phyloP scores from a whole-genome alignment of 2,113 vertebrate species.

The Martes martes region DNA sequence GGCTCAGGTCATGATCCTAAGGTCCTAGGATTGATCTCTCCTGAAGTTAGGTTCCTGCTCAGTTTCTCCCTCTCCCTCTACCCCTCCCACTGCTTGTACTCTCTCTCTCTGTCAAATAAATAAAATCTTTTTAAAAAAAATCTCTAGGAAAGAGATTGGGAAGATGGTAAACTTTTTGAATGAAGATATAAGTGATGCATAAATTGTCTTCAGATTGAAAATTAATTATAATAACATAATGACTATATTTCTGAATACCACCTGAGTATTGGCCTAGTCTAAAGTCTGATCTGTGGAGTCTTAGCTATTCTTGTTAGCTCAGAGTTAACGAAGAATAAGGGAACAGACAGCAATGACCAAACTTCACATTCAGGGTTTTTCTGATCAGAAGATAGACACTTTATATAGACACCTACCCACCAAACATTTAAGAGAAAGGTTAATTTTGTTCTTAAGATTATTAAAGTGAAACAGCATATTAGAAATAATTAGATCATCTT shows the following conservation, averaged over 20 bases:
- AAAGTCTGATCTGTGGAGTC: background rate
- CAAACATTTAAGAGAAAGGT: accelerated
- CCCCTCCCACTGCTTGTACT: background rate
- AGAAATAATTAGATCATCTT: background rate
- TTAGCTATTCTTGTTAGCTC: background rate
- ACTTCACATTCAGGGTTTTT: background rate
- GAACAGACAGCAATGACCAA: background rate
- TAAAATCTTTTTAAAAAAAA: background rate
- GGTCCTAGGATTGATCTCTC: background rate
- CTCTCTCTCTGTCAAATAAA: background rate
- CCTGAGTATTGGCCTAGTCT: background rate
- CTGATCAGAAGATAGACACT: background rate
- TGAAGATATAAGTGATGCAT: background rate
- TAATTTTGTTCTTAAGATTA: background rate
- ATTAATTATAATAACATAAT: background rate
- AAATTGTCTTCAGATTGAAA: background rate
- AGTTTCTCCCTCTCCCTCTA: background rate
- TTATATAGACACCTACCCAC: background rate
- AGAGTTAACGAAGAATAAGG: background rate
- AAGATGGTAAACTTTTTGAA: background rate
- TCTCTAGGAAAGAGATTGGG: background rate
- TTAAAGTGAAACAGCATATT: background rate
- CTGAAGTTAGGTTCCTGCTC: background rate
- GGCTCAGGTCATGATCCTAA: background rate
- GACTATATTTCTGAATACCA: background rate